Evolutionary conservation across 1,140 invertebrate genomes (phyloP), one percentile per base, ranked within the genome.

Genomic region (Drosophila carrolli): DNA sequence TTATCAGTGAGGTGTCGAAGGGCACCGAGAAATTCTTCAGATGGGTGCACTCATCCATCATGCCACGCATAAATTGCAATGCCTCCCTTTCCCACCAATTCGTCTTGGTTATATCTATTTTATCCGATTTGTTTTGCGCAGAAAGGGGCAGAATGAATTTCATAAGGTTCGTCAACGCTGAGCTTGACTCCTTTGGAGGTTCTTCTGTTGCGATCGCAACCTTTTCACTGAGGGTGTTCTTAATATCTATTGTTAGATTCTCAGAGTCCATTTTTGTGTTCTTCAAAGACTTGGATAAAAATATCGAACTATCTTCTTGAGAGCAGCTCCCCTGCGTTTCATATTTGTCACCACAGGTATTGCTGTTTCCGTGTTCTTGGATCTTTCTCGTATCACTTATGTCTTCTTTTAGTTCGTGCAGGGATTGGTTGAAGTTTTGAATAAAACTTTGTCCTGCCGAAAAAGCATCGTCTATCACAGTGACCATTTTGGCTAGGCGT

Each of bases 1-100:
- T 97, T 70, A 98, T 96, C 14, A 98, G 93, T 10, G 96, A 95
- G 3, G 97, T 97, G 91, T 99, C 98, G 23, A 96, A 95, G 0
- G 96, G 96, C 5, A 95, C 93, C 11, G 97, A 96, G 90, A 98
- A 99, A 93, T 99, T 98, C 62, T 95, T 97, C 2, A 99, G 93
- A 93, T 99, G 98, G 3, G 99, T 99, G 92, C 97, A 99, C 93
- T 99, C 98, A 90, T 99, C 98, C 98, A 99, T 99, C 68, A 99
- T 96, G 0, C 98, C 98, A 27, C 97, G 94, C 98, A 99, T 99
- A 91, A 99, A 99, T 92, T 97, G 96, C 9, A 98, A 76, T 1
- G 97, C 96, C 91, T 97, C 96, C 72, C 94, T 94, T 76, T 96
- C 95, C 47, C 95, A 93, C 94, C 94, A 94, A 75, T 94, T 94